Conservation (phyloP, 2,888 invertebrate genomes). For the Drosophila gaucha region DNA sequence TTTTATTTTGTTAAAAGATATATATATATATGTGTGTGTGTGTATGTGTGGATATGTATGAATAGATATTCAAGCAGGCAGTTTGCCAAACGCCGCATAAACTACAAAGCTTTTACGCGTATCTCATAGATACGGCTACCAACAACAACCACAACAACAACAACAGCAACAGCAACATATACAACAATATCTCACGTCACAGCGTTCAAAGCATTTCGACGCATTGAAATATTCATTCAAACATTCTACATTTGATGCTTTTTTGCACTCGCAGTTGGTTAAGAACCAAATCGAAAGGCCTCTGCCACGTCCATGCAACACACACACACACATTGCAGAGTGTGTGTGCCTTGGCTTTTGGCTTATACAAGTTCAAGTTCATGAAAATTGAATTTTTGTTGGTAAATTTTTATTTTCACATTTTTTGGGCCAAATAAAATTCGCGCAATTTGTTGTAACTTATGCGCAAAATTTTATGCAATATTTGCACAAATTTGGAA, state of each 20-base stretch:
- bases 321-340: constrained; percentile 1
- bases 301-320: not conserved
- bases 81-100: constrained; percentile 69
- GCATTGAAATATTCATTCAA: constrained; percentile 5
- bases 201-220: constrained; percentile 23
- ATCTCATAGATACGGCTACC: constrained; percentile 63
- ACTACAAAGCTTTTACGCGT: constrained; percentile 79
- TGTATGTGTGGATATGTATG: constrained; percentile 14
- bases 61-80: constrained; percentile 49
- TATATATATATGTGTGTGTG: constrained; percentile 7
- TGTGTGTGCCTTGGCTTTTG: not conserved
- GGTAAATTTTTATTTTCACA: not conserved
- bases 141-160: constrained; percentile 1
- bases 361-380: constrained; percentile 71
- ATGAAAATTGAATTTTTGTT: constrained; percentile 38
- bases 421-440: constrained; percentile 23
- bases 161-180: constrained; percentile 5
- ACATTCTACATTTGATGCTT: constrained; percentile 8
- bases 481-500: constrained; percentile 47
- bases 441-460: constrained; percentile 68
- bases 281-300: not conserved
- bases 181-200: constrained; percentile 45
- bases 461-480: constrained; percentile 61
- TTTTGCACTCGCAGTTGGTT: constrained; percentile 50
- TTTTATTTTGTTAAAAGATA: constrained; percentile 45